Conservation (phyloP, 1,140 invertebrate species). For the Rhyacophila brunnea region DNA sequence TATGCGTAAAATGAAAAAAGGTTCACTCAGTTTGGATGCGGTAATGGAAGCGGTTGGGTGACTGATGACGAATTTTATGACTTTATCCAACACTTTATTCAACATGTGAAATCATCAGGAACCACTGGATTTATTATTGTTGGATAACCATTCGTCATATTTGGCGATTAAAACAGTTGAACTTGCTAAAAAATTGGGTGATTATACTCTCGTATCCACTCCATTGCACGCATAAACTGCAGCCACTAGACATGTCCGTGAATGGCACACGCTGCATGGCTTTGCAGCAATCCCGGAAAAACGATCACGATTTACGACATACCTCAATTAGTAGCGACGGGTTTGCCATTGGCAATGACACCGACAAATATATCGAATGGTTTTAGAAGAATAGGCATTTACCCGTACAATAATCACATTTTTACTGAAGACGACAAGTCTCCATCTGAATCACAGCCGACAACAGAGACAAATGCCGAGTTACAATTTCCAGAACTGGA, state of each 20-base stretch:
- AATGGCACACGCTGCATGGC: slow-evolving; percentile 46
- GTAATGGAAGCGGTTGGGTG: too few species aligned
- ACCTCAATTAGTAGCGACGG: slow-evolving; percentile 41
- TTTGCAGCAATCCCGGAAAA: slow-evolving; percentile 48
- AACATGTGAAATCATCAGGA: too few species aligned
- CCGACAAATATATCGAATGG: slow-evolving; percentile 47
- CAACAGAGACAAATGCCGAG: too few species aligned
- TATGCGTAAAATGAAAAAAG: too few species aligned
- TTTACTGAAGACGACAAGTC: slow-evolving; percentile 43
- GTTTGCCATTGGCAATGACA: slow-evolving; percentile 43
- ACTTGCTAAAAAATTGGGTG: slow-evolving; percentile 41
- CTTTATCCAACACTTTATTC: too few species aligned
- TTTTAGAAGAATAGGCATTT: slow-evolving; percentile 45
- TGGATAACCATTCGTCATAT: slow-evolving; percentile 6
- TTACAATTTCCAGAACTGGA: too few species aligned
- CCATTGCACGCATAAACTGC: slow-evolving; percentile 41
- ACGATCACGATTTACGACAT: slow-evolving; percentile 53
- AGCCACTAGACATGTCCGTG: slow-evolving; percentile 45
- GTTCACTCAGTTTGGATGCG: too few species aligned
- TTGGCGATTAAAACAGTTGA: slow-evolving; percentile 8
- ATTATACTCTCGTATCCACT: slow-evolving; percentile 40
- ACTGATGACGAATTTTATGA: too few species aligned
- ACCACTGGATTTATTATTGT: too few species aligned
- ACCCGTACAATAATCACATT: slow-evolving; percentile 41
- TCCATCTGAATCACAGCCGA: too few species aligned